Base-by-base conservation (phyloP, 2,113 vertebrate genomes). In the Piliocolobus tephrosceles region DNA sequence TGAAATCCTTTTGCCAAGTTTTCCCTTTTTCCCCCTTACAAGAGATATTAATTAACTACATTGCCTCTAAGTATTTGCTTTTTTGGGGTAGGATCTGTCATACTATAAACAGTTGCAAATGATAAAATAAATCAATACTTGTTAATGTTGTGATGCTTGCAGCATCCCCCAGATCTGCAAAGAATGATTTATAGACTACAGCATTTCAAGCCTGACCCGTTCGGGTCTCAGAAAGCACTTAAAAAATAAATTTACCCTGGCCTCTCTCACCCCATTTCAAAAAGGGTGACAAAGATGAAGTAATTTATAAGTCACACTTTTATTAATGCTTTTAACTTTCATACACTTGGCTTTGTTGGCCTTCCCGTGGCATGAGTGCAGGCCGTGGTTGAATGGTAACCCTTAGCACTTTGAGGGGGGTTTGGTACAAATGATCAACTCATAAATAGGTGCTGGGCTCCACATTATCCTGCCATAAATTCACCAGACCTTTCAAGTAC, bases 171-270 rank as follows among this genome's bases (percentile, higher is more conserved):
- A 98, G 98, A 98, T 99, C 98, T 95, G 96, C 97, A 97, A 94
- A 97, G 98, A 98, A 98, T 99, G 99, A 99, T 99, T 99, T 99
- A 99, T 99, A 98, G 98, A 98, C 98, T 98, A 97, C 98, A 98
- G 98, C 98, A 97, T 99, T 99, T 99, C 99, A 99, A 98, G 99
- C 98, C 98, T 99, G 99, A 99, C 99, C 99, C 98, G 97, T 98
- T 98, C 97, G 93, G 99, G 99, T 98, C 99, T 99, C 98, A 98
- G 98, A 99, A 99, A 99, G 98, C 99, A 99, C 99, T 99, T 99
- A 99, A 99, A 99, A 99, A 99, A 99, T 99, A 99, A 99, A 99
- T 99, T 99, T 99, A 99, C 98, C 98, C 99, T 99, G 99, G 98
- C 99, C 99, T 99, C 98, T 98, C 98, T 99, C 98, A 99, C 99